phyloP scores from a whole-genome alignment of 2,888 invertebrate species.

The Agriopis leucophaearia region DNA sequence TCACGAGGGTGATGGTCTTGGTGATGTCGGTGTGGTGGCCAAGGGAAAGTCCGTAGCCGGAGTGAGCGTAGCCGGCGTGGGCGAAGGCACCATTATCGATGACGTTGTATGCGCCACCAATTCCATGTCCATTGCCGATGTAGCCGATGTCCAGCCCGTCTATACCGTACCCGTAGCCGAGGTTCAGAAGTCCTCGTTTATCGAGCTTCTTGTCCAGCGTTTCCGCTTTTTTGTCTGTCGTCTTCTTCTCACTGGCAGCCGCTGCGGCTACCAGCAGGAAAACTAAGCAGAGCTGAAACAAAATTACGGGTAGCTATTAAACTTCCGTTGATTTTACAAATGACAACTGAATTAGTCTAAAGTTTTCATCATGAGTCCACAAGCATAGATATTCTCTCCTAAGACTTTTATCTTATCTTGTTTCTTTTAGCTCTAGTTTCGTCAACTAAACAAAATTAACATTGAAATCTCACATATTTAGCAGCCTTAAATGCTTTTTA shows the following conservation, averaged over 20 bases:
- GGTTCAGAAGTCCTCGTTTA: constrained; percentile 92
- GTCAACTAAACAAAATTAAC: too few species aligned
- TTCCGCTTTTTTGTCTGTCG: constrained; percentile 84
- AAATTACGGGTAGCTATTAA: constrained; percentile 19
- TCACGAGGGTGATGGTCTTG: constrained; percentile 88
- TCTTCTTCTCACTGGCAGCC: constrained; percentile 89
- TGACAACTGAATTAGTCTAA: not conserved
- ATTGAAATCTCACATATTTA: too few species aligned
- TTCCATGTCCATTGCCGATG: constrained; percentile 87
- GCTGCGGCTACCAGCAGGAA: constrained; percentile 92
- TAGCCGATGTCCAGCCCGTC: constrained; percentile 92
- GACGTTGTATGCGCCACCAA: constrained; percentile 84
- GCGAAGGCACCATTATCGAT: constrained; percentile 64
- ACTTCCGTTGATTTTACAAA: not conserved
- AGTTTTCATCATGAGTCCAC: not conserved
- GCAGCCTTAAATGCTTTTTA: too few species aligned
- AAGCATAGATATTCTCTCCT: too few species aligned
- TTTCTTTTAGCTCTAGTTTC: too few species aligned
- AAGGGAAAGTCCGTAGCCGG: constrained; percentile 66
- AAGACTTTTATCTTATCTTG: too few species aligned
- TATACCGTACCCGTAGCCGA: constrained; percentile 93
- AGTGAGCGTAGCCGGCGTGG: constrained; percentile 57
- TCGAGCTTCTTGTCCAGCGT: constrained; percentile 92
- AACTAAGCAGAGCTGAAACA: constrained; percentile 89
- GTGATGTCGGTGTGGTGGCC: constrained; percentile 84